Conservation (phyloP, 1,140 invertebrate genomes). For the Drosophila punjabiensis region DNA sequence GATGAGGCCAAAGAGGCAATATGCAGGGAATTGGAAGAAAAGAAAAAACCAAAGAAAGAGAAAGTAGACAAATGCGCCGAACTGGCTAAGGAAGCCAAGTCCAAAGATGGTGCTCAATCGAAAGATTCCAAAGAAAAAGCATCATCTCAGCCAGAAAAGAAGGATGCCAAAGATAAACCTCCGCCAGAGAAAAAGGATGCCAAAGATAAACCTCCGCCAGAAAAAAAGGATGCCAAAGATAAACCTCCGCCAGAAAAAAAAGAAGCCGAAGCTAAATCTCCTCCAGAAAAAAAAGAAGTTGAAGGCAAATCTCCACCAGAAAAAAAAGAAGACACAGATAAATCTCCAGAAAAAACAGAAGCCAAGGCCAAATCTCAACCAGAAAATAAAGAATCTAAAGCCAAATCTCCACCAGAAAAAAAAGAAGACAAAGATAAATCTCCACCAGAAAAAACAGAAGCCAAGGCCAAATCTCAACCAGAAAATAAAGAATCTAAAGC, state of each 20-base stretch:
- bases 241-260: not conserved
- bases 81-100: not conserved
- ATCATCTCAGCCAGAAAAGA: not conserved
- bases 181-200: too few relatives aligned
- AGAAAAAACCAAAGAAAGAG: not conserved
- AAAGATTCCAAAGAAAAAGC: not conserved
- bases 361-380: not conserved
- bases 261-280: not conserved
- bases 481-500: not conserved
- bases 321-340: not conserved
- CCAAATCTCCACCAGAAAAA: too few relatives aligned
- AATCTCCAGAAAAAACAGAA: not conserved
- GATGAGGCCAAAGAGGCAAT: constrained; percentile 2
- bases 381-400: too few relatives aligned
- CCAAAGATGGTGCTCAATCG: not conserved
- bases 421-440: not conserved
- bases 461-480: not conserved
- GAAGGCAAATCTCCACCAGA: not conserved
- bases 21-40: not conserved
- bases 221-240: constrained; percentile 1
- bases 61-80: constrained; percentile 1
- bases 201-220: not conserved
- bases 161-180: not conserved
- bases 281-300: not conserved
- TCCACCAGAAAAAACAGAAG: not conserved